phyloP scores from a whole-genome alignment of 2,888 invertebrate species.

The Brassicogethes aeneus region DNA sequence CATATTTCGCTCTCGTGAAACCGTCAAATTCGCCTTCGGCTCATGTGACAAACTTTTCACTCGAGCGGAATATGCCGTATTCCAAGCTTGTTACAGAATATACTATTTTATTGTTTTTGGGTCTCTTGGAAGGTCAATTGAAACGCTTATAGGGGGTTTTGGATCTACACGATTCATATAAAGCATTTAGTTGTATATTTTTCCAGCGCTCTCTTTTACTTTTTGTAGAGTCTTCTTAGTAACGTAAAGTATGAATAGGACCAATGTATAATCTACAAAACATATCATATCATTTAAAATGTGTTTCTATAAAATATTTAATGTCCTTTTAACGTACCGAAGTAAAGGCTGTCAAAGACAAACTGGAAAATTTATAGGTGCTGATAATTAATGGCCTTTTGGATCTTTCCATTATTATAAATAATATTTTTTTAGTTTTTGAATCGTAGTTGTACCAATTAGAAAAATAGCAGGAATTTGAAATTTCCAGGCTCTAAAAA shows the following conservation, averaged over 20 bases:
- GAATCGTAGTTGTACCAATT: slow-evolving; percentile 20
- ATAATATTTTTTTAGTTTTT: slow-evolving; percentile 16
- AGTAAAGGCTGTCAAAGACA: slow-evolving; percentile 20
- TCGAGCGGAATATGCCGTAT: no score
- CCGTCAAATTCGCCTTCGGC: no score
- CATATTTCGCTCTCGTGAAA: no score
- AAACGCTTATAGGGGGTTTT: no score
- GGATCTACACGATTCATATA: no score
- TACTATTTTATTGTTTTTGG: no score
- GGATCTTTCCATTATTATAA: slow-evolving; percentile 24
- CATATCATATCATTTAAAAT: no score
- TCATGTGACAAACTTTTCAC: no score
- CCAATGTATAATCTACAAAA: slow-evolving; percentile 10
- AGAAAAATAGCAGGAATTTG: slow-evolving; percentile 22
- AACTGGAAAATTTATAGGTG: slow-evolving; percentile 22
- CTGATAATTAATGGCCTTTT: slow-evolving; percentile 22
- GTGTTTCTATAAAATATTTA: slow-evolving; percentile 1
- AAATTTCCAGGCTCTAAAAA: slow-evolving; percentile 20
- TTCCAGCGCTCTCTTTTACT: no score
- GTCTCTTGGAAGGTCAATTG: no score
- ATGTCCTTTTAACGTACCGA: slow-evolving; percentile 12
- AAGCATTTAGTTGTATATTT: no score
- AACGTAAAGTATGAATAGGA: slow-evolving; percentile 12
- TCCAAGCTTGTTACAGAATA: no score
- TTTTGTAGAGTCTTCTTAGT: slow-evolving; percentile 9